Evolutionary conservation across 2,888 invertebrate genomes (phyloP).

Genomic region (Andrena hattorfiana): DNA sequence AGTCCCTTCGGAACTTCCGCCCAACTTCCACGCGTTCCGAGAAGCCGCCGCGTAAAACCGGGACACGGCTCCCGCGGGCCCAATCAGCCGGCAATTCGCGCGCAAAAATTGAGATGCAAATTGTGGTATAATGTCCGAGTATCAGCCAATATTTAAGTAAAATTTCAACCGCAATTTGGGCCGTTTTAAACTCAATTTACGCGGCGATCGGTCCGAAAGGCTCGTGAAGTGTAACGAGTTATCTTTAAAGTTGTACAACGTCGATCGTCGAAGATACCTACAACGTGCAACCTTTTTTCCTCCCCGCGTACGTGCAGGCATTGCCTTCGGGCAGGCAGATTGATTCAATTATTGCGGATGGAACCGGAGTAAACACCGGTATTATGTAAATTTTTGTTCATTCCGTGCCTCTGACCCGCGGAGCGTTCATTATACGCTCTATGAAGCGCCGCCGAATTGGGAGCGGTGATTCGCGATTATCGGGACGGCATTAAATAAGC

Average conservation of each 20-base stretch:
- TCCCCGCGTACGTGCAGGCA: neutral
- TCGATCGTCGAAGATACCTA: slow-evolving; percentile 26
- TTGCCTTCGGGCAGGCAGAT: slow-evolving; percentile 4
- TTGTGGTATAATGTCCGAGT: slow-evolving; percentile 30
- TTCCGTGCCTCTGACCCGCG: slow-evolving; percentile 39
- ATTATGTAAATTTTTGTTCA: slow-evolving; percentile 58
- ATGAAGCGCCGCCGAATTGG: slow-evolving; percentile 56
- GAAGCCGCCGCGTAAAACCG: neutral
- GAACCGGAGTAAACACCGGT: slow-evolving; percentile 43
- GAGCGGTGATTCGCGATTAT: slow-evolving; percentile 63
- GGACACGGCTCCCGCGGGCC: neutral
- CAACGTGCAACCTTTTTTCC: neutral
- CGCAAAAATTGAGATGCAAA: slow-evolving; percentile 36
- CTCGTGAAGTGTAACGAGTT: slow-evolving; percentile 18
- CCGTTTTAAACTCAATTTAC: slow-evolving; percentile 47
- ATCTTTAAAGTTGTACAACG: slow-evolving; percentile 13
- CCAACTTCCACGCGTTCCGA: slow-evolving; percentile 6
- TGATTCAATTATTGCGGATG: slow-evolving; percentile 52
- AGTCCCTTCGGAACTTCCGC: neutral
- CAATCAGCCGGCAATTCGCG: slow-evolving; percentile 40
- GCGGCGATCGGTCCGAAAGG: neutral
- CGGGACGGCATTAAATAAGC: slow-evolving; percentile 56
- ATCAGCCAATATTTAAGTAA: slow-evolving; percentile 11
- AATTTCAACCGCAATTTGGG: slow-evolving; percentile 51
- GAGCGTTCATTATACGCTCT: slow-evolving; percentile 54